Base-by-base conservation (phyloP, 2,797 vertebrate genomes). In the Sebastes cheni region DNA sequence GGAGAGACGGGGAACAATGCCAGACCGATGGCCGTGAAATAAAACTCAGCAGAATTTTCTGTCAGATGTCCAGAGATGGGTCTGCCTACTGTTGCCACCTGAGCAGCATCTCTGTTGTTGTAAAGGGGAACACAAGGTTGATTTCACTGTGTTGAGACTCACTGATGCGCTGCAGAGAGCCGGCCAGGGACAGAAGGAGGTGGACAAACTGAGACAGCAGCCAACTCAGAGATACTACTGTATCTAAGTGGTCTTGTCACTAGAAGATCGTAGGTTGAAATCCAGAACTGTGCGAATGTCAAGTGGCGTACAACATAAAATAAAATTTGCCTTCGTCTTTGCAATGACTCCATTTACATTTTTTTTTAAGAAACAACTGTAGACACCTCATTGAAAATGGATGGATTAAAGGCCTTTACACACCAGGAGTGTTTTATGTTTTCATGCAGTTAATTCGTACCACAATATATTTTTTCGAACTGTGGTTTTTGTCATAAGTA, bases 1-100 rank as follows among this genome's bases (percentile, higher is more conserved):
- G 14, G 54, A 23, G 50, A 67, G 80, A 76, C 22, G 14, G 25
- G 50, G 30, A 54, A 16, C 20, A 2, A 42, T 13, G 67, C 18
- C 78, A 81, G 30, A 27, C 30, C 20, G 32, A 59, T 9, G 18
- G n/a, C 62, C 20, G 11, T 14, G 25, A 82, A 79, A 67, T 58
- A 56, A 56, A 71, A 72, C 50, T 86, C 68, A 79, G 76, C 74
- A 80, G 42, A 76, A 67, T 67, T 66, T 74, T 62, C 67, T 78
- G 75, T 82, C 61, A 20, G 36, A 50, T 50, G 60, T 86, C 75
- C 67, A 85, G 36, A 69, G 69, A 54, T 70, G 3, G 3, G 64
- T 68, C 27, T 71, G 23, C n/a, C n/a, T 66, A 5, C 70, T 76
- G 60, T n/a, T 72, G 68, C 74, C 25, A 79, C 69, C 75, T 84